Evolutionary conservation across 1,140 invertebrate species (phyloP), one percentile per base, ranked within the genome.

Genomic region (Meloidogyne exigua): DNA sequence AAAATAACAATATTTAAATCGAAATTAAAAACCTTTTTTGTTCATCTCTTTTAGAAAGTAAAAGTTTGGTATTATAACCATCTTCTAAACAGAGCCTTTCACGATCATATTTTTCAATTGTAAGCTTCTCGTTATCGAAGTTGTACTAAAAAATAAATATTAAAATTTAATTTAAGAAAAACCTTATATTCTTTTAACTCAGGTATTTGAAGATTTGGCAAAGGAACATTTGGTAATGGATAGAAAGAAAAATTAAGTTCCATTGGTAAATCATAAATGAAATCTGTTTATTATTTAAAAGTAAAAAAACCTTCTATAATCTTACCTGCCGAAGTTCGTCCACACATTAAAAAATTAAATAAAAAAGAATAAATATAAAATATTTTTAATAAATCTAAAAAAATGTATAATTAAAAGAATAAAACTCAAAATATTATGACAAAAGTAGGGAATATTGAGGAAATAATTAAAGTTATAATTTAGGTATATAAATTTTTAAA

Each of bases 261-360:
- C 78, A 83, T 81, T 2, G 80, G 71, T 23, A 81, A 63, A 80
- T 83, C 80, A 18, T 26, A 15, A 23, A 81, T 76, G 66, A 63
- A 81, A 68, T 83, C 80, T 81, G 57, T 39, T 39, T 39, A 39
- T 39, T 39, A 39, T 39, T 39, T 39, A 4, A 78, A 80, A 65
- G 0, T n/a, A 12, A 26, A 28, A 71, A 71, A 70, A n/a, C n/a
- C n/a, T n/a, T 42, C 44, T 13, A 1, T 25, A 42, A 44, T 57
- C 9, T 23, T 25, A 71, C 36, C 32, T 57, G 49, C 1, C 4
- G 49, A n/a, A 0, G 49, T 57, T 57, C 49, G 13, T n/a, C 49
- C n/a, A 57, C 49, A 57, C 49, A 57, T 57, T 57, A 39, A 39
- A 32, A 3, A 39, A 39, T 39, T 39, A 39, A 39, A 39, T 39